phyloP scores from a whole-genome alignment of 2,113 vertebrate species.

The Pygoscelis adeliae region DNA sequence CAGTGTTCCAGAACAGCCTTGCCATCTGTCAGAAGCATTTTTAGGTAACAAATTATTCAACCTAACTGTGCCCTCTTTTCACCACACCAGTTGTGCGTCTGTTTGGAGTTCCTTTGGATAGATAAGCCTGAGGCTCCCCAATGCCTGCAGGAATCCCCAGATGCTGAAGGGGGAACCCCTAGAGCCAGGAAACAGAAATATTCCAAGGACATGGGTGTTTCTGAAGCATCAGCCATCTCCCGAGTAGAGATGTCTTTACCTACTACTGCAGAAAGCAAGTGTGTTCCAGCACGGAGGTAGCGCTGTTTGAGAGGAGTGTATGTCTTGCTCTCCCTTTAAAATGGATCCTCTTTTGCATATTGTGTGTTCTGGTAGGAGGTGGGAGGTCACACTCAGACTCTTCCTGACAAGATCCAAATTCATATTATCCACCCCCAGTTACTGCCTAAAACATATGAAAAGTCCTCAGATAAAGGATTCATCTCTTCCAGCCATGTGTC shows the following conservation, averaged over 20 bases:
- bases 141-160: background rate
- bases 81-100: background rate
- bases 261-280: background rate
- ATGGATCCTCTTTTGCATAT: constrained; percentile 40
- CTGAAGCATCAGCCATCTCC: background rate
- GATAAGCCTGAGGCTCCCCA: background rate
- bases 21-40: constrained; percentile 47
- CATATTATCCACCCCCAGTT: constrained; percentile 9
- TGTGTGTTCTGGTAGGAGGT: constrained; percentile 47
- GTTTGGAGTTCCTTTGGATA: background rate
- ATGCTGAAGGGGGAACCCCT: background rate
- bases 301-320: background rate
- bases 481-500: background rate
- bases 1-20: constrained; percentile 37
- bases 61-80: constrained; percentile 12
- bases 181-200: background rate
- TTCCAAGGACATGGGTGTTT: background rate
- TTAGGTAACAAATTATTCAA: constrained; percentile 55
- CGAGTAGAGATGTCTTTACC: background rate
- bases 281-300: background rate
- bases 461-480: constrained; percentile 4
- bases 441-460: constrained; percentile 6
- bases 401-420: constrained; percentile 41
- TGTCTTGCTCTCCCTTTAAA: constrained; percentile 28
- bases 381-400: constrained; percentile 38